Percentiles rank a stretch among this genome's conserved stretches.
Evolutionary conservation across 2,797 vertebrate genomes (phyloP).

Genomic region (Anniella stebbinsi): DNA sequence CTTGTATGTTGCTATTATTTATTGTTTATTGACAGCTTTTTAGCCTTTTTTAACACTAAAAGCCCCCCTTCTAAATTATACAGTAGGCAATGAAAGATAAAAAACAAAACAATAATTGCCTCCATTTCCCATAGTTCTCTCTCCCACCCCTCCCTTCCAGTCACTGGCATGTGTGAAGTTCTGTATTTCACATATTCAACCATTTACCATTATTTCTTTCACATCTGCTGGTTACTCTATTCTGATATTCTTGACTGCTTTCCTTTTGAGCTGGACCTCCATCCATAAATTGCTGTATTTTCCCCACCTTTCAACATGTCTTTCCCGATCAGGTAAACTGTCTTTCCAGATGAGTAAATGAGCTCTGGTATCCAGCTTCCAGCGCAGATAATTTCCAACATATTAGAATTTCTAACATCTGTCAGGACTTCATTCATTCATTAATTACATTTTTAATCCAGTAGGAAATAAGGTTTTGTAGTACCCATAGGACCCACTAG

Average conservation of each 20-base stretch:
- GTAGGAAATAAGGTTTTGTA: neutral
- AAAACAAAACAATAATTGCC: no score
- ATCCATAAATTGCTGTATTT: neutral
- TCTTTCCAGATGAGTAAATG: neutral
- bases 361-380: neutral
- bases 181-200: no score
- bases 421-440: neutral
- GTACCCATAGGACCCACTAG: neutral
- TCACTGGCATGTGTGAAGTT: no score
- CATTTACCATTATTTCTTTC: no score
- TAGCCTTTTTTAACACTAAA: no score
- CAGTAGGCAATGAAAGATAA: no score
- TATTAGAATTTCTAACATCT: neutral
- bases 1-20: no score
- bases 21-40: no score
- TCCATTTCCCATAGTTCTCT: no score
- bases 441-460: neutral
- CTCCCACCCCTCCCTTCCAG: no score
- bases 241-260: neutral
- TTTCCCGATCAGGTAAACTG: neutral
- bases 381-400: neutral
- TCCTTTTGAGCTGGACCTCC: neutral
- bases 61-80: no score
- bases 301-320: neutral
- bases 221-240: no score